A percentile compares a stretch with the other conserved stretches of the same genome.
phyloP scores from a whole-genome alignment of 1,140 invertebrate species.

The Macrocentrus cingulum region DNA sequence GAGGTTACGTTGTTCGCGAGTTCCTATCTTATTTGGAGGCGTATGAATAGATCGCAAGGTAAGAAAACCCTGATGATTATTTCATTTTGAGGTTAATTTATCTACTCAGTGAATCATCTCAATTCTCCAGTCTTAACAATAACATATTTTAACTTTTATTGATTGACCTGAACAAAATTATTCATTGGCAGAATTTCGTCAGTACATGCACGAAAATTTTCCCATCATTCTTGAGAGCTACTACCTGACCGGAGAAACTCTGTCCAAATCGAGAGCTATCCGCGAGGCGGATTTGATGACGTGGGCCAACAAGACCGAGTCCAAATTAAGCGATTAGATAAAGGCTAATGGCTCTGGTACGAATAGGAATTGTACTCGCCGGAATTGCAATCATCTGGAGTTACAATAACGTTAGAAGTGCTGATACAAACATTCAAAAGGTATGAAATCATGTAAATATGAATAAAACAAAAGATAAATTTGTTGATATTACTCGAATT shows the following conservation, averaged over 20 bases:
- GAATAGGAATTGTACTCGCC: too few relatives aligned
- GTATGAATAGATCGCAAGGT: constrained; percentile 51
- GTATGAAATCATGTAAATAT: too few relatives aligned
- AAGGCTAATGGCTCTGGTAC: too few relatives aligned
- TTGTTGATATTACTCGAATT: too few relatives aligned
- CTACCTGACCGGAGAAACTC: constrained; percentile 43
- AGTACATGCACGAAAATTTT: constrained; percentile 41
- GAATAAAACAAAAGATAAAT: too few relatives aligned
- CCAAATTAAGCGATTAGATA: too few relatives aligned
- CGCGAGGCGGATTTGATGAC: constrained; percentile 32
- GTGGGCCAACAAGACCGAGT: constrained; percentile 37
- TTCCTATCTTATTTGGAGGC: constrained; percentile 40
- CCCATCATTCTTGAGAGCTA: constrained; percentile 44
- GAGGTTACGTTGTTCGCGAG: constrained; percentile 34
- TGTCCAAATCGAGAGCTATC: constrained; percentile 26
- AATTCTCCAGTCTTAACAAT: too few relatives aligned
- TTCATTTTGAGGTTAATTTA: constrained; percentile 24
- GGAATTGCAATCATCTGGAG: too few relatives aligned
- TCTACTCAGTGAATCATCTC: neutral
- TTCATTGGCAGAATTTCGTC: constrained; percentile 51
- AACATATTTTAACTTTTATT: too few relatives aligned
- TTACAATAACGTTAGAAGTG: too few relatives aligned
- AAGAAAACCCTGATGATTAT: constrained; percentile 18
- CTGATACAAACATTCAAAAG: too few relatives aligned
- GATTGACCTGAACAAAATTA: too few relatives aligned